Base-by-base conservation (phyloP, 2,113 vertebrate genomes). In the Brachypodius melanocephalos region DNA sequence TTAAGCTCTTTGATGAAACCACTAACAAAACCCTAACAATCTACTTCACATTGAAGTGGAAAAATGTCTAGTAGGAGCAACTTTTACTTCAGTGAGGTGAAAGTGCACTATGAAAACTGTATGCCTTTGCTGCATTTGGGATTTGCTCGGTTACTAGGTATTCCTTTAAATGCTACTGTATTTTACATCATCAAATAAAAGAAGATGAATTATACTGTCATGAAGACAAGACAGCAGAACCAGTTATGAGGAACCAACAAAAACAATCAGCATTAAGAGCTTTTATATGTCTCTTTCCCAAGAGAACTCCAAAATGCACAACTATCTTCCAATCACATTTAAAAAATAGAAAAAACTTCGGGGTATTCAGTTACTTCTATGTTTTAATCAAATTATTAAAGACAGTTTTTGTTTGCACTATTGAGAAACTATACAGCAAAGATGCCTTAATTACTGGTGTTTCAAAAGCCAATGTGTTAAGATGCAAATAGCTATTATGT, bases 21-120 rank as follows among this genome's bases (percentile, higher is more conserved):
- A 98, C 97, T 97, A 97, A 97, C 69, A 91, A 97, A 97, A 96
- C 69, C 58, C 89, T 97, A 97, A 95, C 81, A 48, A 93, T 97
- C 98, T 98, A 79, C 98, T 98, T 98, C 98, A 98, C 98, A 98
- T 98, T 98, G 98, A 98, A 98, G 98, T 98, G 97, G 98, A 97
- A 97, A 96, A 94, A 94, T 97, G 90, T 94, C 84, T 95, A 92
- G 85, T 94, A 96, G 96, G 96, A 98, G 97, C 97, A 96, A 86
- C 97, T 97, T 97, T 97, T 97, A 86, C 97, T 98, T 98, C 95
- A 97, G 28, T 97, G 97, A 97, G 97, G 97, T 98, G 97, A 96
- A 97, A 97, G 96, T 97, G 97, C 96, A 91, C 97, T 97, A 90
- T 94, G 95, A 90, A 97, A 97, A 98, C 93, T 96, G 54, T 96